Evolutionary conservation across 2,113 vertebrate genomes (phyloP), one percentile per base, ranked within the genome.

Genomic region (Brachionichthys hirsutus): DNA sequence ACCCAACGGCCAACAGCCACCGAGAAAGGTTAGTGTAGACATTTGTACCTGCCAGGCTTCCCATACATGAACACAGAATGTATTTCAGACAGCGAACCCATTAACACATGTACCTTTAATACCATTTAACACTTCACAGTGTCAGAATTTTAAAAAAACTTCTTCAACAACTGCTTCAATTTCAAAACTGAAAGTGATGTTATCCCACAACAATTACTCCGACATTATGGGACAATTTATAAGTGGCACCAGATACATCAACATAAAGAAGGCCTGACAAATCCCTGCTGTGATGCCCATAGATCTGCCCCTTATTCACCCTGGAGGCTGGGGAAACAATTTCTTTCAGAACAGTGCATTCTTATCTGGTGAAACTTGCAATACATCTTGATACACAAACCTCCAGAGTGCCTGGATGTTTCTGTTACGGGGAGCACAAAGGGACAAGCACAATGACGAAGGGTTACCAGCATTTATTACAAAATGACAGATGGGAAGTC

Each of bases 21-120:
- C 65, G 70, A 59, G 61, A 91, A 89, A 89, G 87, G 83, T 89
- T 89, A 89, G 79, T 68, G 73, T 62, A 87, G 87, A 89, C 85
- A 87, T 89, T 83, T 86, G 85, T 87, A 89, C 75, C 80, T 85
- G 81, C 85, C 86, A 87, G 71, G 73, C 77, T 38, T 14, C 70
- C 77, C 79, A 70, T 73, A 83, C 78, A 72, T 77, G 81, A 81
- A 67, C 68, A 76, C 62, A 75, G 84, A 13, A 78, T 81, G 83
- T 87, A 83, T 71, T 77, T 64, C 59, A 72, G 70, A 80, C 78
- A 68, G 56, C 47, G 66, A 65, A 51, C 38, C 62, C 67, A 75
- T 87, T 84, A 81, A 73, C 70, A 67, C 67, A 65, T 77, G 70
- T 78, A 77, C 77, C 58, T 83, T 65, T 66, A 47, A 3, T 61